Base-by-base conservation (phyloP, 2,888 invertebrate species). In the Adelognathus sp. region DNA sequence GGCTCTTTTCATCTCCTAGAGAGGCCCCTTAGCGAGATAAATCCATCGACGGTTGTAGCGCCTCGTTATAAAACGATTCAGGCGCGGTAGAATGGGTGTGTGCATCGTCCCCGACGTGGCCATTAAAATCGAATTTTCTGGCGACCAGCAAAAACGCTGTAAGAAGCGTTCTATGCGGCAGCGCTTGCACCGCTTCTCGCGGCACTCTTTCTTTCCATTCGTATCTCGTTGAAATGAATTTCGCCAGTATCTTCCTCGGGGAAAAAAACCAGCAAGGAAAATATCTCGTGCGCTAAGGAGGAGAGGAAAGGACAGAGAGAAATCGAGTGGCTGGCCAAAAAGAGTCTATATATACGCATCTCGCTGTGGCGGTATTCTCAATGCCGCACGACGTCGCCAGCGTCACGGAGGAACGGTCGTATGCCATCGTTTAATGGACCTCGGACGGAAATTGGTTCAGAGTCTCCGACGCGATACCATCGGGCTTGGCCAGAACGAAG, bases 71-170 rank as follows among this genome's bases (percentile, higher is more conserved):
- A 79, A 76, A 29, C 76, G 72, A 76, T 78, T 76, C 29, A 63
- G 29, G 11, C 11, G 50, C 21, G 2, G 24, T 21, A 21, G 50
- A 5, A n/a, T n/a, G 14, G 58, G 6, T 33, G 69, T 41, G 58
- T 56, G 64, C 11, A 67, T 82, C 83, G 73, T 21, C 77, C 78
- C 64, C 64, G 64, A 21, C 33, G 64, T n/a, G 63, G 50, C 83
- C 83, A 85, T 87, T 87, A 86, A 76, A 77, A 85, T 76, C 81
- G 82, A 84, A 82, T 85, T 81, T 82, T 79, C 79, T 76, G 80
- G 79, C 82, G 79, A 83, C 80, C 67, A 66, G 80, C 79, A 29
- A 58, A 29, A 50, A 36, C 36, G 21, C 16, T 24, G 33, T 31
- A 14, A 16, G 52, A 21, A n/a, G 21, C 14, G 18, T 29, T n/a